Evolutionary conservation across 64 coral and sea anemone genomes (phyloP).

Genomic region (Porites lutea): DNA sequence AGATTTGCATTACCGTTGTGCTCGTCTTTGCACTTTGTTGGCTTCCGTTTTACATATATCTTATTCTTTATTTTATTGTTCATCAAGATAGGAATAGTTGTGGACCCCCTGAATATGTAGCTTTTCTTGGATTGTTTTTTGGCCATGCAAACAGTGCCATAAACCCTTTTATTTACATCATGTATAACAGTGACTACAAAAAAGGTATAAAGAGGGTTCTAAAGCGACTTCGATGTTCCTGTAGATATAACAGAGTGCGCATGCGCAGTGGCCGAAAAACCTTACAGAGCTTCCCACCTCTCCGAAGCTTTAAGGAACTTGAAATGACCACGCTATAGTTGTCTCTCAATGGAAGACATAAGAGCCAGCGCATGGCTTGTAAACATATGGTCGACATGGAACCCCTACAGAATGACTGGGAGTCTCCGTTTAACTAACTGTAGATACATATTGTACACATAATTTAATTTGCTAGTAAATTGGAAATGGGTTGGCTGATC

Average conservation of each 20-base stretch:
- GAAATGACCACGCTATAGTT: not conserved
- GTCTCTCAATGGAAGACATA: not conserved
- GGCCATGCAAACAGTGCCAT: slow-evolving; percentile 58
- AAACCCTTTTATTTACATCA: slow-evolving; percentile 61
- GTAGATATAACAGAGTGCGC: slow-evolving; percentile 5
- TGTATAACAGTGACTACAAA: slow-evolving; percentile 49
- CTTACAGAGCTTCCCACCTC: not conserved
- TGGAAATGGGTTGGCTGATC: too few species aligned
- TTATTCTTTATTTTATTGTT: not conserved
- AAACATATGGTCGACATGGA: too few species aligned
- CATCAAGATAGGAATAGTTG: not conserved
- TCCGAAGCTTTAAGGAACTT: slow-evolving; percentile 9
- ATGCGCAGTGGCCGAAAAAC: slow-evolving; percentile 3
- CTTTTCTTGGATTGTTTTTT: slow-evolving; percentile 58
- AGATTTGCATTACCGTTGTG: slow-evolving; percentile 78
- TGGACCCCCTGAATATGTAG: slow-evolving; percentile 1
- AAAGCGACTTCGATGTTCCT: not conserved
- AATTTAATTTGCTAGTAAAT: too few species aligned
- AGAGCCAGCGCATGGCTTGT: too few species aligned
- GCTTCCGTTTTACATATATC: slow-evolving; percentile 60
- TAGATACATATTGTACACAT: too few species aligned
- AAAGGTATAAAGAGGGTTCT: slow-evolving; percentile 2
- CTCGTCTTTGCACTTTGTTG: slow-evolving; percentile 73
- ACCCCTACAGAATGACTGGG: too few species aligned
- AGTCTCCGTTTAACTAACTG: too few species aligned